Base-by-base conservation (phyloP, 2,888 invertebrate genomes). In the Diaprepes abbreviatus region DNA sequence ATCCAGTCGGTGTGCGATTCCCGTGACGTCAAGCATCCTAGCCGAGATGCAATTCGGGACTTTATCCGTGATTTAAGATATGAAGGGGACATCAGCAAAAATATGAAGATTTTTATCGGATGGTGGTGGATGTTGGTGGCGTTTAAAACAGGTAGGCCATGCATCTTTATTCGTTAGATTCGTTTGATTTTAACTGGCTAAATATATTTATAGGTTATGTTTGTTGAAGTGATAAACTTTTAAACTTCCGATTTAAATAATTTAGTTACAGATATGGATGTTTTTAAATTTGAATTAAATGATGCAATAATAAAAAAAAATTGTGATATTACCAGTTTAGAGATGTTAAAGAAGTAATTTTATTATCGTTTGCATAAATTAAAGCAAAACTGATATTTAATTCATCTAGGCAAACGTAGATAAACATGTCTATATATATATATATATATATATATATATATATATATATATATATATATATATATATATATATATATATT, bases 1-100 rank as follows among this genome's bases (percentile, higher is more conserved):
- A 70, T 70, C 70, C 70, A 70, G 70, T 70, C 62, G 64, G 64
- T 65, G 59, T 69, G 69, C 59, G 69, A 69, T 35, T 69, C 54
- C 59, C 64, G 69, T 69, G 69, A 58, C 68, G 63, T 63, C 60
- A 55, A 64, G 65, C 67, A 60, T 67, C 60, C 67, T 21, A 40
- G 55, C 19, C 45, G 67, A 59, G 62, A 67, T 67, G 67, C 60
- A 62, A 45, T 67, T 67, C 68, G 68, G 50, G 63, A 40, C 48
- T 58, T 63, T 33, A 50, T 9, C 31, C 48, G 63, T 67, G 63
- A 60, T 55, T 45, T 67, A 67, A 62, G 40, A 60, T 43, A 67
- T 67, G 67, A 62, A 45, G 60, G 67, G 60, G 57, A 57, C 33
- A 31, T 2, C 52, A 35, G 38, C 59, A 35, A 59, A 52, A 66